Conservation (phyloP, 2,113 vertebrate species). For the Oryzias melastigma region DNA sequence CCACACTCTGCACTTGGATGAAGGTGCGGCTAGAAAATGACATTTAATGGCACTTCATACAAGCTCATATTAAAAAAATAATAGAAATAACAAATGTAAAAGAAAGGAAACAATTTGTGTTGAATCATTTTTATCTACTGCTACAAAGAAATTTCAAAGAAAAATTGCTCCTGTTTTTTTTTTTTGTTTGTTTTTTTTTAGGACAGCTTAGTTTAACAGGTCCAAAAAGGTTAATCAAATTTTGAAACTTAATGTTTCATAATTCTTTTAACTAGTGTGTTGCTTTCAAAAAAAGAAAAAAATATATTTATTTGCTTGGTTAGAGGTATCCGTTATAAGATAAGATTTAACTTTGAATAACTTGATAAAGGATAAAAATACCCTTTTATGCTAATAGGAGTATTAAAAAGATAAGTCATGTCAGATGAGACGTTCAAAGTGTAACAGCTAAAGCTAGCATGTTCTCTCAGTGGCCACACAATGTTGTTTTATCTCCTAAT, state of each 20-base stretch:
- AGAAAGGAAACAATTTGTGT: constrained; percentile 38
- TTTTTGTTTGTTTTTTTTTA: constrained; percentile 34
- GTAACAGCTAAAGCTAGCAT: constrained; percentile 21
- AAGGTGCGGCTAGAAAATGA: constrained; percentile 33
- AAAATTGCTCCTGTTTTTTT: constrained; percentile 46
- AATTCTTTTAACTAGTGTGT: constrained; percentile 54
- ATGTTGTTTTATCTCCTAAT: constrained; percentile 65
- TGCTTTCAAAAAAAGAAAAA: constrained; percentile 19
- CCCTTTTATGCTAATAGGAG: too few relatives aligned
- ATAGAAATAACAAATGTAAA: constrained; percentile 45
- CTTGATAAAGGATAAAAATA: too few relatives aligned
- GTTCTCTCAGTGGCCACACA: constrained; percentile 59
- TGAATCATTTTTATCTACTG: constrained; percentile 40
- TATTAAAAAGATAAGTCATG: too few relatives aligned
- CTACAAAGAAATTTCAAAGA: constrained; percentile 19
- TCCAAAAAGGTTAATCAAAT: constrained; percentile 61
- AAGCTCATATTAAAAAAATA: constrained; percentile 56
- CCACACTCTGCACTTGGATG: constrained; percentile 49
- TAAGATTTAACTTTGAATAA: neutral
- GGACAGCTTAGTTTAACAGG: constrained; percentile 64
- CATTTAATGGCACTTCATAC: constrained; percentile 66
- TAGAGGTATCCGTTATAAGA: constrained; percentile 42
- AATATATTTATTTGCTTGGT: constrained; percentile 34
- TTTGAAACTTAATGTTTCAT: constrained; percentile 46
- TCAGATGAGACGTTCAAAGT: too few relatives aligned